phyloP scores from a whole-genome alignment of 2,888 invertebrate species.

The Bedellia somnulentella region DNA sequence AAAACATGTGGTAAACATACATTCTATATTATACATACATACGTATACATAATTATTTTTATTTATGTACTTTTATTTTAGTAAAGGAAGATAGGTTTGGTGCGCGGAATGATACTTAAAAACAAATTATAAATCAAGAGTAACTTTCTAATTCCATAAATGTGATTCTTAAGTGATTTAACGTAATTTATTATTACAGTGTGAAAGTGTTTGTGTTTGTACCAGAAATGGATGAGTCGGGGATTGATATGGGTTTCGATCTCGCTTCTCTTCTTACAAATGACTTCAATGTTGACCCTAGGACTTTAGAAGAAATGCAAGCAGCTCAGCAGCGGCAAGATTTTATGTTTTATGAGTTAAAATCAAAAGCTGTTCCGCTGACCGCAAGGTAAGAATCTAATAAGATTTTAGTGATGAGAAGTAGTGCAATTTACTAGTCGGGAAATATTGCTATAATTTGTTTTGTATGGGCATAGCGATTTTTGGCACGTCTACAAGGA shows the following conservation, averaged over 20 bases:
- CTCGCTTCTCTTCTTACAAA: constrained; percentile 60
- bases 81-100: no score
- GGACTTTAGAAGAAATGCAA: constrained; percentile 58
- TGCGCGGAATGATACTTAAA: no score
- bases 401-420: constrained; percentile 3
- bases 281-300: constrained; percentile 53
- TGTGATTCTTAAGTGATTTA: constrained; percentile 24
- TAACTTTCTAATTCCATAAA: constrained; percentile 25
- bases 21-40: background rate
- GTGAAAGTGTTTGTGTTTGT: constrained; percentile 40
- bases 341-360: constrained; percentile 66
- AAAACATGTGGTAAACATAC: constrained; percentile 15
- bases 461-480: no score
- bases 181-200: constrained; percentile 19
- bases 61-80: constrained; percentile 17
- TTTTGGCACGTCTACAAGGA: constrained; percentile 42
- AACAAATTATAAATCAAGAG: no score
- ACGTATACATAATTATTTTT: constrained; percentile 8
- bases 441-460: constrained; percentile 23
- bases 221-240: constrained; percentile 64
- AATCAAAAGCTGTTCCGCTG: constrained; percentile 61
- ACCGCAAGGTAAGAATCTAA: constrained; percentile 55
- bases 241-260: constrained; percentile 67
- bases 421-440: constrained; percentile 7
- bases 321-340: constrained; percentile 58